Evolutionary conservation across 2,797 vertebrate genomes (phyloP).

Genomic region (Myotis vivesi): DNA sequence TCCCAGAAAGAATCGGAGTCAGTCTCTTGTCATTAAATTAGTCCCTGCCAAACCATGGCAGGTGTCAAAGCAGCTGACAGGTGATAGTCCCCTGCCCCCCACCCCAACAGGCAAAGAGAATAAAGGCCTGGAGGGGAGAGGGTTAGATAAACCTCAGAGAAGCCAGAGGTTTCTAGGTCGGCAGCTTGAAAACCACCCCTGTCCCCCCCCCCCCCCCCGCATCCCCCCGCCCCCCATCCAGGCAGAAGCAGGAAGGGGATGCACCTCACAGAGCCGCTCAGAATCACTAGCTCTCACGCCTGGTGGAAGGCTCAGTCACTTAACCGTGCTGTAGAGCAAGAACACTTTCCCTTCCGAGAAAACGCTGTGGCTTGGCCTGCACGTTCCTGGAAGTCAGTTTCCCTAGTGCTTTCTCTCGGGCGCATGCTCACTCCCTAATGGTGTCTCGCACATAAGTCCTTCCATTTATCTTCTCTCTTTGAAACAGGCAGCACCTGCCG

Average conservation of each 20-base stretch:
- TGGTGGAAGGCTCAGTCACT: not conserved
- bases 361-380: not conserved
- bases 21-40: constrained; percentile 8
- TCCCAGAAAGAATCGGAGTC: not conserved
- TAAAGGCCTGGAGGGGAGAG: not conserved
- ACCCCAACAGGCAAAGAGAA: not conserved
- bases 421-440: accelerated
- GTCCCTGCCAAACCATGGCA: constrained; percentile 14
- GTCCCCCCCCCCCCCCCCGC: accelerated
- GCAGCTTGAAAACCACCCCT: not conserved
- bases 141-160: not conserved
- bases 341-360: not conserved
- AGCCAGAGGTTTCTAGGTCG: not conserved
- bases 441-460: not conserved
- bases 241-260: not conserved
- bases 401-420: not conserved
- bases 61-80: not conserved
- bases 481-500: not conserved
- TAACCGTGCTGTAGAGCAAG: not conserved
- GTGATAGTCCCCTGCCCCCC: not conserved
- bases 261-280: not conserved
- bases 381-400: not conserved
- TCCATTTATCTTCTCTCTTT: not conserved
- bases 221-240: too few relatives aligned
- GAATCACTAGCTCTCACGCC: not conserved